phyloP scores from a whole-genome alignment of 2,797 vertebrate species.

The Chelmon rostratus region DNA sequence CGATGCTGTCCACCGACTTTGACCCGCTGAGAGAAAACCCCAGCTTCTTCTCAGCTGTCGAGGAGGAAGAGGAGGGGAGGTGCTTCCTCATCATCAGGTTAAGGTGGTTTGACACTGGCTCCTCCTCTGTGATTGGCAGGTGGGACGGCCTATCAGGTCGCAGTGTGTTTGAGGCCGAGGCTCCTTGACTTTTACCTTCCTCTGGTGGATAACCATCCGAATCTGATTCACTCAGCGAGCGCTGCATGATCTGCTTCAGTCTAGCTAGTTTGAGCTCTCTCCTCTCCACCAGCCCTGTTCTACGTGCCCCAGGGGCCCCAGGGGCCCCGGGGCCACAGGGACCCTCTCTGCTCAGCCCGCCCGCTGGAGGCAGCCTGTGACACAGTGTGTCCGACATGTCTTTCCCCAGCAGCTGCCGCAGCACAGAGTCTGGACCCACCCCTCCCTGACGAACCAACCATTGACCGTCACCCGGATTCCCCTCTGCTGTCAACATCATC shows the following conservation, averaged over 20 bases:
- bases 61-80: slow-evolving; percentile 77
- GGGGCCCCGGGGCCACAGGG: slow-evolving; percentile 64
- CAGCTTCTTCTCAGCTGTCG: slow-evolving; percentile 87
- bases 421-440: slow-evolving; percentile 90
- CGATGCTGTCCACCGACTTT: slow-evolving; percentile 87
- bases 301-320: slow-evolving; percentile 46
- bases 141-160: slow-evolving; percentile 89
- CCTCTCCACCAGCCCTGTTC: slow-evolving; percentile 83
- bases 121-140: slow-evolving; percentile 90
- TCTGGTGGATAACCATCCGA: slow-evolving; percentile 91
- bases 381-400: slow-evolving; percentile 90
- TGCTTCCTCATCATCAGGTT: slow-evolving; percentile 91
- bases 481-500: slow-evolving; percentile 85
- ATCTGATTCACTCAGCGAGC: slow-evolving; percentile 94
- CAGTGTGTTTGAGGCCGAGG: slow-evolving; percentile 38
- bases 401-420: slow-evolving; percentile 92
- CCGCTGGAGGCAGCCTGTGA: slow-evolving; percentile 83
- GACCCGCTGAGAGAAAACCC: slow-evolving; percentile 89
- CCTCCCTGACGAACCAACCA: slow-evolving; percentile 89
- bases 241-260: slow-evolving; percentile 94
- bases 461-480: slow-evolving; percentile 80
- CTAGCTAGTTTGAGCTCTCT: slow-evolving; percentile 93
- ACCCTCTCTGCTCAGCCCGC: slow-evolving; percentile 69
- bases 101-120: slow-evolving; percentile 84
- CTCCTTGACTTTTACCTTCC: slow-evolving; percentile 86